Base-by-base conservation (phyloP, 2,888 invertebrate species). In the Noctua janthina region DNA sequence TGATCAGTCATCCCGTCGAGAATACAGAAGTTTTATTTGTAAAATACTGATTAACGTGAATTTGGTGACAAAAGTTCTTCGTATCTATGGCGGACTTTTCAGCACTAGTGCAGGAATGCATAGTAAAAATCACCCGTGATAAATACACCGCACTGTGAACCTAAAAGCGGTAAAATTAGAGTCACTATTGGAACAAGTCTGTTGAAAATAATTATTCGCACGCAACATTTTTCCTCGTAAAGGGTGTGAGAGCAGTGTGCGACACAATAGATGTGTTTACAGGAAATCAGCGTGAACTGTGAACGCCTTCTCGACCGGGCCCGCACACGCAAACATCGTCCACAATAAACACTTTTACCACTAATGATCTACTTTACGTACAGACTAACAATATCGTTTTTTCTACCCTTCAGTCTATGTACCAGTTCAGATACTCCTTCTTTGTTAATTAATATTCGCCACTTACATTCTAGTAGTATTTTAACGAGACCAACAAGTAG, bases 241-340 rank as follows among this genome's bases (percentile, higher is more conserved):
- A 91, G 92, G 92, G 92, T 91, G 92, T 92, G 91, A 88, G 89
- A 89, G 90, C 91, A 91, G 92, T 93, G 91, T 91, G 89, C 90
- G 92, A 92, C 91, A 95, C 94, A 95, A 94, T 94, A 91, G 92
- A 94, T 93, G 92, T 95, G 95, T 95, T 95, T 94, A 95, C 95
- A 95, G 94, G 94, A 94, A 94, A 92, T 91, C 94, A 92, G 92
- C 88, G 90, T 88, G 91, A 91, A 91, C 90, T 90, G 91, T 88
- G 91, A 91, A 91, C 91, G 92, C 90, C 91, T 91, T 90, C 91
- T 80, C 84, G 84, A 72, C 83, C 82, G 84, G 82, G 64, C 73
- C 75, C 72, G 85, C 86, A 90, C 83, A 90, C 87, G 88, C 90
- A 93, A 94, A 92, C 92, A 93, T 81, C 85, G 84, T 79, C 86